Percentiles rank a stretch among this genome's conserved stretches.
These are phyloP conservation scores for Phengaris alcon DNA, from an alignment of 2,888 invertebrate species.

Conservation along the genomic window DNA sequence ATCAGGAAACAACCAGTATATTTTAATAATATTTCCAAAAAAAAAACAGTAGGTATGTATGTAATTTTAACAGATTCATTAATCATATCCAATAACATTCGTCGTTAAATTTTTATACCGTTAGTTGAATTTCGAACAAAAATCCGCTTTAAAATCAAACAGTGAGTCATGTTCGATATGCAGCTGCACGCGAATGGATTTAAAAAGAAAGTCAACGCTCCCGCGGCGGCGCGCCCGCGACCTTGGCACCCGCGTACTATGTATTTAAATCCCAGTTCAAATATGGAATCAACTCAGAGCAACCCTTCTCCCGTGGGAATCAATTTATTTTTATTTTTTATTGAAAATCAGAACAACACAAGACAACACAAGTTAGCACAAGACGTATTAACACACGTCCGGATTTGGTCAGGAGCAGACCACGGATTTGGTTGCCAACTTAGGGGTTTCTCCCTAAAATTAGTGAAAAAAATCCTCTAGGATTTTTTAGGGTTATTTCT, in stretches of 20 bases:
- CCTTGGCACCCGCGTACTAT: conserved; percentile 53
- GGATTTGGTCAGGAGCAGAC: too few relatives aligned
- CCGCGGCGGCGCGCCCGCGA: conserved; percentile 48
- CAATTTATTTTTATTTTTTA: neutral
- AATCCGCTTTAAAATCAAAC: neutral
- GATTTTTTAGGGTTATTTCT: too few relatives aligned
- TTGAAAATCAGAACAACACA: neutral
- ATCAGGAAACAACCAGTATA: too few relatives aligned
- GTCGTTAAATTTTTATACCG: neutral
- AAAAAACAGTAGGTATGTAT: too few relatives aligned
- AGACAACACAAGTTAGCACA: neutral
- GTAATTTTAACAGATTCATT: too few relatives aligned
- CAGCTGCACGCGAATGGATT: conserved; percentile 45
- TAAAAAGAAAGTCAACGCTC: conserved; percentile 46
- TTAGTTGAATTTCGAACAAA: neutral
- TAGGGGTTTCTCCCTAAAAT: too few relatives aligned
- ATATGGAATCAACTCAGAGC: neutral
- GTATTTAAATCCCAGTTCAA: conserved; percentile 4
- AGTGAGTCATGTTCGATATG: conserved; percentile 34
- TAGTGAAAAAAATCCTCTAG: too few relatives aligned
- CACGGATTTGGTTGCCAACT: too few relatives aligned
- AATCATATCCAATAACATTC: too few relatives aligned
- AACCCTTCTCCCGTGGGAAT: neutral
- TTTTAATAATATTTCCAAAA: too few relatives aligned
- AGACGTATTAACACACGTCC: too few relatives aligned